Conservation (phyloP, 2,888 invertebrate species). For the Brachypterus glaber region DNA sequence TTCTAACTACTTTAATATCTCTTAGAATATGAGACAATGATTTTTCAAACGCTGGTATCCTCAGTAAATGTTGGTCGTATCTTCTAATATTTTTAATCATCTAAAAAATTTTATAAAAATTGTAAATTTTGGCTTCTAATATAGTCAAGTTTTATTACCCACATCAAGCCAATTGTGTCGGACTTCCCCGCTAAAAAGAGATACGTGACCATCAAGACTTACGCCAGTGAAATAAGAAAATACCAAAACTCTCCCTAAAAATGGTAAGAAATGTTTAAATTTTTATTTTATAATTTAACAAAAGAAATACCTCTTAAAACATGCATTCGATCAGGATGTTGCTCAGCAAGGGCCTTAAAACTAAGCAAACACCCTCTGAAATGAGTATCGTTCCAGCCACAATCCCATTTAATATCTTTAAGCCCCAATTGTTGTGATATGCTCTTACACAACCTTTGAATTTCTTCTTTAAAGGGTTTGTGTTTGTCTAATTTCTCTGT, state of each 20-base stretch:
- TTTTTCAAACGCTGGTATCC: conserved; percentile 76
- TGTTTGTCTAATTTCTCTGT: conserved; percentile 56
- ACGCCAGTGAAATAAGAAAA: conserved; percentile 88
- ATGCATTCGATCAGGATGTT: conserved; percentile 62
- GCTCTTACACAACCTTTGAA: conserved; percentile 52
- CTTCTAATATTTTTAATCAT: conserved; percentile 71
- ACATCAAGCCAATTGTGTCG: conserved; percentile 89
- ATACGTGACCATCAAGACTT: conserved; percentile 80
- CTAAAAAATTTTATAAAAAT: conserved; percentile 39
- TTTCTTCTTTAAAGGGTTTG: conserved; percentile 63
- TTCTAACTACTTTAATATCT: conserved; percentile 73
- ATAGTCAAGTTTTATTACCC: conserved; percentile 35
- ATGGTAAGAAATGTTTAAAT: conserved; percentile 3
- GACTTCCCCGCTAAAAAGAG: conserved; percentile 87
- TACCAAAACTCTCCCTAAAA: conserved; percentile 65
- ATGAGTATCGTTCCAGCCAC: conserved; percentile 82
- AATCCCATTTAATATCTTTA: conserved; percentile 62
- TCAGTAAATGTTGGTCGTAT: conserved; percentile 61
- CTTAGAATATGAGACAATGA: conserved; percentile 75
- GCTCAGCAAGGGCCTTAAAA: conserved; percentile 62
- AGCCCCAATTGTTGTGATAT: conserved; percentile 51
- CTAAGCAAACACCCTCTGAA: conserved; percentile 85
- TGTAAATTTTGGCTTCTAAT: background rate
- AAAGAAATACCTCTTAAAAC: conserved; percentile 49
- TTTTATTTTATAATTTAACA: conserved; percentile 7